phyloP scores from a whole-genome alignment of 2,888 invertebrate species.

The Cacoxenus indagator region DNA sequence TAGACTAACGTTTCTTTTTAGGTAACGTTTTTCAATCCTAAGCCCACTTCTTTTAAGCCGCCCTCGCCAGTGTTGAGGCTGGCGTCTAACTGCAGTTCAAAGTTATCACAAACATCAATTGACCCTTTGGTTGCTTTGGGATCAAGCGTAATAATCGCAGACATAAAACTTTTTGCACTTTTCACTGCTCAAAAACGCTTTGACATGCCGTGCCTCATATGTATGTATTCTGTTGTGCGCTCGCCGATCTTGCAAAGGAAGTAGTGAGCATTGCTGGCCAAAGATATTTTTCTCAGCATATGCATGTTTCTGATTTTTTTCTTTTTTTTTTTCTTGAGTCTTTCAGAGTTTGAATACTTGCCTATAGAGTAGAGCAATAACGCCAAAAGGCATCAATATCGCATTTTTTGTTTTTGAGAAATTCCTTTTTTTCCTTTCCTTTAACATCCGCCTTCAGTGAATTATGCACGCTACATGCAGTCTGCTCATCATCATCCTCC shows the following conservation, averaged over 20 bases:
- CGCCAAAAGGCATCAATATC: not conserved
- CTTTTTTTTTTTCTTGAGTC: no score
- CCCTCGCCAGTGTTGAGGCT: slow-evolving; percentile 41
- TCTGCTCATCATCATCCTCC: not conserved
- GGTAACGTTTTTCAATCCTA: no score
- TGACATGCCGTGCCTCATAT: not conserved
- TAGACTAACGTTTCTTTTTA: no score
- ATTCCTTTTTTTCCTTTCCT: not conserved
- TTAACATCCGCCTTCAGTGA: not conserved
- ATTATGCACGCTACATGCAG: not conserved
- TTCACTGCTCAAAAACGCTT: not conserved
- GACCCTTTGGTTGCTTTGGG: slow-evolving; percentile 64
- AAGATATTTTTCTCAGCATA: slow-evolving; percentile 37
- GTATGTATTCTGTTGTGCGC: slow-evolving; percentile 1
- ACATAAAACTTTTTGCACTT: slow-evolving; percentile 49
- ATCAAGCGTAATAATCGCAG: slow-evolving; percentile 68
- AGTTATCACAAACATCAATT: slow-evolving; percentile 67
- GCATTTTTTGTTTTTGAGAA: not conserved
- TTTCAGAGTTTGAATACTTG: no score
- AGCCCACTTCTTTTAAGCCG: no score
- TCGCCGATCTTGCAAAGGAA: no score
- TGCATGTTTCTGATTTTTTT: no score
- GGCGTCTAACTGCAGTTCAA: slow-evolving; percentile 51
- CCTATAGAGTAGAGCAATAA: not conserved
- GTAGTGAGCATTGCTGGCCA: no score